Conservation (phyloP, 2,113 vertebrate genomes). For the Callipepla squamata region DNA sequence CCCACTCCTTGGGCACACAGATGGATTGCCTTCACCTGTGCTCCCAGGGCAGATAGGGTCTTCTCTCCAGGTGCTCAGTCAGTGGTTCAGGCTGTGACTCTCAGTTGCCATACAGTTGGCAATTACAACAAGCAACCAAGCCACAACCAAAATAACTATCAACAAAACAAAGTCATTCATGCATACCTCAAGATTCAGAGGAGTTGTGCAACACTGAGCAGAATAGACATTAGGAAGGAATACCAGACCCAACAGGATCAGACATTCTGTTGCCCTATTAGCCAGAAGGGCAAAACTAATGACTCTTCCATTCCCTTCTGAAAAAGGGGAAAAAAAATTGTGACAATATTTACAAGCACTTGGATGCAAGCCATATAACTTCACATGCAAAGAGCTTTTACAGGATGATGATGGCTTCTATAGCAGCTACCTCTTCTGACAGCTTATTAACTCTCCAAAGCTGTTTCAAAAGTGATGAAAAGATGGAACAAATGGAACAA, state of each 20-base stretch:
- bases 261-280: background rate
- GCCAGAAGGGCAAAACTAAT: rapidly evolving
- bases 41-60: too few species aligned
- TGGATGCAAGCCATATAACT: background rate
- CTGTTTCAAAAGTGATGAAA: background rate
- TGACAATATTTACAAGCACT: background rate
- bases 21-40: too few species aligned
- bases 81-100: too few species aligned
- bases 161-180: background rate
- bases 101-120: too few species aligned
- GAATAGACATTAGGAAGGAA: background rate
- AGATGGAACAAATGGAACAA: background rate
- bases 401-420: background rate
- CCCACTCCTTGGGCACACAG: too few species aligned
- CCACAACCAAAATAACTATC: background rate
- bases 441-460: background rate
- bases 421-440: background rate
- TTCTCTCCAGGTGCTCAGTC: too few species aligned
- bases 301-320: background rate
- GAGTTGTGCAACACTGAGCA: background rate
- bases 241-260: background rate
- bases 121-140: background rate
- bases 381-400: background rate
- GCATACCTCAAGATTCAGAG: background rate
- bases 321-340: background rate